phyloP scores from a whole-genome alignment of 2,797 vertebrate genomes.

The Luscinia luscinia region DNA sequence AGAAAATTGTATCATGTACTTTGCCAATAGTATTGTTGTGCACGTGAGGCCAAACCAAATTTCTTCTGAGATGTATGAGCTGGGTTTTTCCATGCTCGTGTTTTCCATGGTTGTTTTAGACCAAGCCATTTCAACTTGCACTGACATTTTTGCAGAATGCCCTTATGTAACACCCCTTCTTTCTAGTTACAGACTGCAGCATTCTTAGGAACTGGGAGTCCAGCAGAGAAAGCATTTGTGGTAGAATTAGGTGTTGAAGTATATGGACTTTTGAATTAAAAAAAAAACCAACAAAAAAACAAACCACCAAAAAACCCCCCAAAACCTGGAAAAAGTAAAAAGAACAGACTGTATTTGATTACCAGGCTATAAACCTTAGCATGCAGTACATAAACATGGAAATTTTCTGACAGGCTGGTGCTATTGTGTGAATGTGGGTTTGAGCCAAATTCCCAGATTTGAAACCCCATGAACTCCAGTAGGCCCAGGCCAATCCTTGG shows the following conservation, averaged over 20 bases:
- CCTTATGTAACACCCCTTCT: not conserved
- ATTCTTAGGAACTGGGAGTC: not conserved
- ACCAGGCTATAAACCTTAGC: conserved; percentile 21
- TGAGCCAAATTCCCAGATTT: conserved; percentile 40
- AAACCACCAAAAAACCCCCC: not conserved
- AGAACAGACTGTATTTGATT: conserved; percentile 29
- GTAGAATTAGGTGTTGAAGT: not conserved
- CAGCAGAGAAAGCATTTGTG: not conserved
- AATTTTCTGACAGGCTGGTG: not conserved
- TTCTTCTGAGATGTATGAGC: not conserved
- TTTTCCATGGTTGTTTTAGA: not conserved
- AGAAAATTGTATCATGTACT: not conserved
- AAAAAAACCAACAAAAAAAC: not conserved
- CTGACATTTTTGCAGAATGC: not conserved
- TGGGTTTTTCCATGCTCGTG: not conserved
- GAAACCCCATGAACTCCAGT: conserved; percentile 8
- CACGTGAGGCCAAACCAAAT: not conserved
- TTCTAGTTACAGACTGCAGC: not conserved
- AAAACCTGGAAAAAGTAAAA: not conserved
- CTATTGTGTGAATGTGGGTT: conserved; percentile 4
- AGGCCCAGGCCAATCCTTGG: not conserved
- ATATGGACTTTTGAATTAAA: not conserved
- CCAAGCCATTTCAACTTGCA: not conserved
- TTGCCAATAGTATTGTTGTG: not conserved
- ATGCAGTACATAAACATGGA: not conserved